Evolutionary conservation across 2,113 vertebrate species (phyloP), one percentile per base, ranked within the genome.

Genomic region (Rhinichthys klamathensis): DNA sequence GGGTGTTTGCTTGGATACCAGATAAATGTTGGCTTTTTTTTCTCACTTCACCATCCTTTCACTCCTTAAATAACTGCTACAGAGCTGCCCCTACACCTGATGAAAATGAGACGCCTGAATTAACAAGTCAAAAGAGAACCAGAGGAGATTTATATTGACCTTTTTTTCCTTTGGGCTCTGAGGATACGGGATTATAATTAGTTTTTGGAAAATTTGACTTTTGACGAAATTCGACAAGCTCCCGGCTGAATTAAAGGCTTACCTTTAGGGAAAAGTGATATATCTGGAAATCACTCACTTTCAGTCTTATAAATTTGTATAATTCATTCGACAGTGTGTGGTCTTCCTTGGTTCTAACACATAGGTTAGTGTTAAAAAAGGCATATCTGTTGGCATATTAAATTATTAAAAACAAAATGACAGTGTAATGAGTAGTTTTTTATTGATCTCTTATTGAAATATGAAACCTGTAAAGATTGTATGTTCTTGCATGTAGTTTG

Each of bases 21-120:
- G 69, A 85, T 74, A 81, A 85, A 85, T 38, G 67, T 56, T 73
- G 49, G 49, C 35, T 35, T 74, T 81, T 54, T 83, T 38, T 65
- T 67, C 54, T 32, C 44, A 11, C 56, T 60, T 79, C 12, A 69
- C 74, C 84, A 81, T 85, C 67, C 54, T 80, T 85, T 46, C 67
- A 12, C 38, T 69, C 13, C 38, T 85, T 65, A 70, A 51, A 79
- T 80, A 60, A 72, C 46, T 23, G 2, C 41, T 21, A 16, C n/a
- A 70, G 80, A 8, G 38, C 30, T 51, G 60, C 13, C 1, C 6
- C 79, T 35, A 69, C 18, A 81, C 38, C 44, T 83, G 67, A 82
- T 25, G 65, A 56, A 83, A 56, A 82, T 18, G 49, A 72, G 49
- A 72, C 8, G 30, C 49, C 21, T 70, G 21, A n/a, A 32, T 54